Evolutionary conservation across 2,113 vertebrate genomes (phyloP).

Genomic region (Rhipidura dahli): DNA sequence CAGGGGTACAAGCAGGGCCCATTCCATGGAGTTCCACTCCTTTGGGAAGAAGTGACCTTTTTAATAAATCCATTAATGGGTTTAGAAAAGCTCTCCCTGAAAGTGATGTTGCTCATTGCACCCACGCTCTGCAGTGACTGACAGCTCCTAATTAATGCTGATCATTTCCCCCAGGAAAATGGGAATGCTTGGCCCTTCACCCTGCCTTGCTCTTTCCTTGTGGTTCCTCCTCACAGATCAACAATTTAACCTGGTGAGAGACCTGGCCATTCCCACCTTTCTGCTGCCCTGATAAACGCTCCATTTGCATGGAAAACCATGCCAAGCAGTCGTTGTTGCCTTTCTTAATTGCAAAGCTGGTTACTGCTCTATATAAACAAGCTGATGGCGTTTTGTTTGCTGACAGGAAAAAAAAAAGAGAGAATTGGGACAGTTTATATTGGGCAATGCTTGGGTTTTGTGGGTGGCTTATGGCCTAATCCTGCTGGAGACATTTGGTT

Average conservation of each 20-base stretch:
- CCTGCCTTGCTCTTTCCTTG: not conserved
- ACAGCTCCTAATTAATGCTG: not conserved
- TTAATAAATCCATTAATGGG: not conserved
- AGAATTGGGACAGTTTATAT: not conserved
- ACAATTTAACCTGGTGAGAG: not conserved
- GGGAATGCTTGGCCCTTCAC: not conserved
- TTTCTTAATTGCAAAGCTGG: not conserved
- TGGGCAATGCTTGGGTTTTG: not conserved
- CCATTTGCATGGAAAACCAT: not conserved
- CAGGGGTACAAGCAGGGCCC: not conserved
- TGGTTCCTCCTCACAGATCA: not conserved
- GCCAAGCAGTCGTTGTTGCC: not conserved
- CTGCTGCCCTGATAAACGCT: not conserved
- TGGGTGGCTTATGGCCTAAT: conserved; percentile 5
- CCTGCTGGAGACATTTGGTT: conserved; percentile 2
- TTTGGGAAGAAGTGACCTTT: not conserved
- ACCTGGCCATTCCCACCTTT: not conserved
- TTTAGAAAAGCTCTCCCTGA: not conserved
- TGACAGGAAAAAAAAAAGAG: not conserved
- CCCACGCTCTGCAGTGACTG: not conserved
- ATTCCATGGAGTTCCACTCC: not conserved
- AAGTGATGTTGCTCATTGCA: not conserved
- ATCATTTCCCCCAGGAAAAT: not conserved
- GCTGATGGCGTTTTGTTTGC: conserved; percentile 3
- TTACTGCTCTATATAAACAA: conserved; percentile 1